phyloP scores from a whole-genome alignment of 2,888 invertebrate species.

The Salticus scenicus region DNA sequence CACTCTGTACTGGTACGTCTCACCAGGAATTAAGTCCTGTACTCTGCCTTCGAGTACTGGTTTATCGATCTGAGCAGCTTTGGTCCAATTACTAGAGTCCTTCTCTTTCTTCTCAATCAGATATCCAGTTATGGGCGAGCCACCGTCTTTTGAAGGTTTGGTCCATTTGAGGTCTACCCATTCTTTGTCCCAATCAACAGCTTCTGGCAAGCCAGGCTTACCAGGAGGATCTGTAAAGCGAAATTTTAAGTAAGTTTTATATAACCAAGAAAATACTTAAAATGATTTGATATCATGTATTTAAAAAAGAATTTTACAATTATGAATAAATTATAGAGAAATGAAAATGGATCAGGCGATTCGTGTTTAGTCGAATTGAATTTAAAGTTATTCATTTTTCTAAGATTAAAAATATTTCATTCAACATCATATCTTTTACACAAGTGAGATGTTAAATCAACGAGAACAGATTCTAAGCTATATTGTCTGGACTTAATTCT shows the following conservation, averaged over 20 bases:
- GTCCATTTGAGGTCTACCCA: slow-evolving; percentile 96
- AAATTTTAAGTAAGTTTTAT: background rate
- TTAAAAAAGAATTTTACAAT: too few relatives aligned
- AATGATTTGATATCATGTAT: too few relatives aligned
- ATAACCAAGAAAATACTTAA: too few relatives aligned
- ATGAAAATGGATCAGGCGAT: too few relatives aligned
- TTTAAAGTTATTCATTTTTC: too few relatives aligned
- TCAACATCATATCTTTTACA: too few relatives aligned
- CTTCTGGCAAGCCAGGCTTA: slow-evolving; percentile 92
- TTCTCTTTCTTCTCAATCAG: slow-evolving; percentile 97
- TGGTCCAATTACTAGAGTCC: slow-evolving; percentile 94
- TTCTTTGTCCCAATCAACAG: slow-evolving; percentile 94
- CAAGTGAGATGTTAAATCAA: too few relatives aligned
- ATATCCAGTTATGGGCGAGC: slow-evolving; percentile 91
- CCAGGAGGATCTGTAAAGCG: slow-evolving; percentile 87
- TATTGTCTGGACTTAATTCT: too few relatives aligned
- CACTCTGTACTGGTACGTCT: slow-evolving; percentile 77
- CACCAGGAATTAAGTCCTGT: slow-evolving; percentile 83
- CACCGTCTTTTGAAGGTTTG: slow-evolving; percentile 91
- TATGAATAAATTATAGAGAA: background rate
- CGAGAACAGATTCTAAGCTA: too few relatives aligned
- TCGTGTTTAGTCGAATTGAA: too few relatives aligned
- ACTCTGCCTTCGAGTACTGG: slow-evolving; percentile 87
- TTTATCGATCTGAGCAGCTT: slow-evolving; percentile 90
- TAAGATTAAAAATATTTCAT: too few relatives aligned